Conservation (phyloP, 2,113 vertebrate species). For the Mungos mungo region DNA sequence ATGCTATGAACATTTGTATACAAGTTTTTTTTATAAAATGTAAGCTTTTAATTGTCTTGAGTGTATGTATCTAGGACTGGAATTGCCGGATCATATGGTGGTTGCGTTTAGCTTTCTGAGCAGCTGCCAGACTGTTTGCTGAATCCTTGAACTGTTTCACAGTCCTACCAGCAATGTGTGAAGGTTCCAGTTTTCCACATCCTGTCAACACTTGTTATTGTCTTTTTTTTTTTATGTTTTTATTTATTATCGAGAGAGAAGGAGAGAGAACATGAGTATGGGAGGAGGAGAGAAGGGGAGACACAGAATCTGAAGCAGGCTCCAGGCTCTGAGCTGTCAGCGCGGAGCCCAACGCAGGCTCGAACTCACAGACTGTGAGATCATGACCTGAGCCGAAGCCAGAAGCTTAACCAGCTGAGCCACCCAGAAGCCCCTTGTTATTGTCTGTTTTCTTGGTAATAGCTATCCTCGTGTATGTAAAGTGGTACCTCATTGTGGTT, state of each 20-base stretch:
- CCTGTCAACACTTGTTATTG: background rate
- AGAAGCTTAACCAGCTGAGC: too few species aligned
- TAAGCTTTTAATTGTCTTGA: background rate
- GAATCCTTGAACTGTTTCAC: background rate
- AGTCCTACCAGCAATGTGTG: background rate
- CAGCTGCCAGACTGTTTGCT: background rate
- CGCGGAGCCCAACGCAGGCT: too few species aligned
- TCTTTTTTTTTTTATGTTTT: background rate
- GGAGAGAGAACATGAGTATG: too few species aligned
- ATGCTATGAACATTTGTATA: background rate
- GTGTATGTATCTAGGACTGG: background rate
- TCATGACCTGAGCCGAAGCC: too few species aligned
- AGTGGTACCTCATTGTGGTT: background rate
- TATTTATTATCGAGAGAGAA: too few species aligned
- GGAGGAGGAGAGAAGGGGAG: too few species aligned
- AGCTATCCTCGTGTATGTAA: background rate
- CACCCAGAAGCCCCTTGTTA: background rate
- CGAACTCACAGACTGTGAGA: too few species aligned
- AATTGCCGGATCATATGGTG: too few species aligned
- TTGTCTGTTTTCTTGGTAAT: background rate
- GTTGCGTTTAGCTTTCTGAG: background rate
- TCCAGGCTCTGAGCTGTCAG: too few species aligned
- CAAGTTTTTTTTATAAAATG: background rate
- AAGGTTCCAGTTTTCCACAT: background rate
- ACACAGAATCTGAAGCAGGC: too few species aligned